These are phyloP conservation scores for Scyliorhinus canicula DNA, from an alignment of 2,797 vertebrate genomes.

Conservation along the genomic window DNA sequence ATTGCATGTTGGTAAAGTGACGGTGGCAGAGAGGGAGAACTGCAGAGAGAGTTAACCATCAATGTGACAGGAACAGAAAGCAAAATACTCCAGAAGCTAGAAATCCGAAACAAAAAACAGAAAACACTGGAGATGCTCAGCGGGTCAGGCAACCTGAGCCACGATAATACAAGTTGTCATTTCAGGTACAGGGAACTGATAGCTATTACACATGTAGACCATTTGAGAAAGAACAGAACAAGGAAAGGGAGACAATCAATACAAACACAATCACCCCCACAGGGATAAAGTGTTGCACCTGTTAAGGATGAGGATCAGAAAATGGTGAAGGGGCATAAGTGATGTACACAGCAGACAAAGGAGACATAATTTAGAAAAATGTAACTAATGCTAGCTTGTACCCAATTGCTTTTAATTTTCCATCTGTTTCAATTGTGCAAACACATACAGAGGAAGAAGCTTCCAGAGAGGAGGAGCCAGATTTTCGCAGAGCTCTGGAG, in stretches of 20 bases:
- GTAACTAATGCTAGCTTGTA: not conserved
- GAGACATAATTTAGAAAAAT: not conserved
- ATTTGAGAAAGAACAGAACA: not conserved
- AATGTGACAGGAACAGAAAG: not conserved
- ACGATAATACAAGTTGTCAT: not conserved
- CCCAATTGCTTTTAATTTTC: not conserved
- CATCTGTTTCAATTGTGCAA: not conserved
- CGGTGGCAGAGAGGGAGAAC: not conserved
- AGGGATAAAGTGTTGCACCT: not conserved
- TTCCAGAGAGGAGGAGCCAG: not conserved
- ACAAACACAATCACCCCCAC: not conserved
- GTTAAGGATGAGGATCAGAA: not conserved
- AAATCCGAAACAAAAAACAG: not conserved
- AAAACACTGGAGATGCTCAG: not conserved
- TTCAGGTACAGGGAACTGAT: not conserved
- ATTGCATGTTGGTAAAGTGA: not conserved
- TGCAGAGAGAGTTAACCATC: not conserved
- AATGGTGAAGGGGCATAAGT: not conserved
- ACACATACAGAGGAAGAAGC: not conserved
- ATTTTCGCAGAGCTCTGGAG: not conserved
- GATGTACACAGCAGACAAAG: not conserved
- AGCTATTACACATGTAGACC: not conserved
- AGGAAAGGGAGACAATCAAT: not conserved
- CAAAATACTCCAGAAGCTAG: not conserved
- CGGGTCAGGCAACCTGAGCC: not conserved